Evolutionary conservation across 2,888 invertebrate species (phyloP), one percentile per base, ranked within the genome.

Genomic region (Temnothorax ravouxi): DNA sequence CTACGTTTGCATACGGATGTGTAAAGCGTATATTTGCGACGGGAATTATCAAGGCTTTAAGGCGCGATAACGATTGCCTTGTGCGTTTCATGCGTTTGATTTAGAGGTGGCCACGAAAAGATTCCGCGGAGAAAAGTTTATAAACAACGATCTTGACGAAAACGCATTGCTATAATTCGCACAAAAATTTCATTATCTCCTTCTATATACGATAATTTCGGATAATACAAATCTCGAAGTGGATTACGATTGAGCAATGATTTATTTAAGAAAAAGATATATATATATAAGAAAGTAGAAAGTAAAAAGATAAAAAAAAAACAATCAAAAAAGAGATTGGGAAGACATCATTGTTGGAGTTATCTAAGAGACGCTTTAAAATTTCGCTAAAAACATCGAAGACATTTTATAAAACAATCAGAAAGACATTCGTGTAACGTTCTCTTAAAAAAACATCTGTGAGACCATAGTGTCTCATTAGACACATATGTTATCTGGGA

Each of bases 31-130:
- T 72, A 59, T 76, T 84, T 29, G n/a, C 41, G 1, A 4, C 3
- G 25, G 21, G 52, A 64, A 74, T 52, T 77, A 64, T 64, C 21
- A 66, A 29, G 50, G 67, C 59, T 77, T 71, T 25, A 25, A 56
- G 11, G 18, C 50, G 72, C 38, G 83, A 87, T 86, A 87, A 84
- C 44, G 47, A 54, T 86, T 74, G 67, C 66, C 67, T 21, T 34
- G 3, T 38, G 4, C 38, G 61, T 21, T 6, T 85, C 52, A 86
- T 86, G 4, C 38, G 67, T 21, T 6, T 85, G 59, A 86, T 86
- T 87, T 84, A 74, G 81, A 21, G n/a, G 41, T 59, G 13, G 21
- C 29, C 52, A 34, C 44, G 47, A 41, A 74, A 72, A 75, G 41
- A 54, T 21, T 29, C 38, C 18, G 50, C 9, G 15, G 11, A 21